These are phyloP conservation scores for Troglohyphantes excavatus DNA, from an alignment of 2,888 invertebrate species.

Conservation along the genomic window DNA sequence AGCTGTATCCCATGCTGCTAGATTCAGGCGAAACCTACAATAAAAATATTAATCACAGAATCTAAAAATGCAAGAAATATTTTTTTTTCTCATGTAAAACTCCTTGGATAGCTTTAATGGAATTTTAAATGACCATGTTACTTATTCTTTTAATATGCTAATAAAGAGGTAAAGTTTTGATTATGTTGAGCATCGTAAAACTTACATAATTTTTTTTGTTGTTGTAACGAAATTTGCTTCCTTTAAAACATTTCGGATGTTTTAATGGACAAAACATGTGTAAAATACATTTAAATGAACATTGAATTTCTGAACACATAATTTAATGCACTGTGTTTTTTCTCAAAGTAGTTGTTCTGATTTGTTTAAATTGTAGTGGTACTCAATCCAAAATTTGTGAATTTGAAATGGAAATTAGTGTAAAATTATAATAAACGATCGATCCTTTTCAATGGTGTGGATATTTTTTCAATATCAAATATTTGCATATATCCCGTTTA, in stretches of 20 bases:
- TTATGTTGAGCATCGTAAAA: background rate
- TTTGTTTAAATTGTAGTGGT: too few relatives aligned
- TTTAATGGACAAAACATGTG: background rate
- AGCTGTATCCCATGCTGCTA: background rate
- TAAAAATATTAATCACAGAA: slow-evolving; percentile 4
- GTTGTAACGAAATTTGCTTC: background rate
- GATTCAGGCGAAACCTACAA: background rate
- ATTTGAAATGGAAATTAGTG: too few relatives aligned
- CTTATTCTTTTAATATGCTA: background rate
- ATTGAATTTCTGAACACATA: background rate
- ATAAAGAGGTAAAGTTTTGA: background rate
- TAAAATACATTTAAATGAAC: background rate
- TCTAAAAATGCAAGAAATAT: slow-evolving; percentile 21
- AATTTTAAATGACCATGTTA: slow-evolving; percentile 23
- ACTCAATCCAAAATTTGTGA: too few relatives aligned
- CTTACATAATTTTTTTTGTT: background rate
- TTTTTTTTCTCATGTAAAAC: slow-evolving; percentile 19
- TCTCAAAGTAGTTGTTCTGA: too few relatives aligned
- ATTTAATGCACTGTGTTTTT: background rate
- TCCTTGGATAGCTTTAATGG: slow-evolving; percentile 28
- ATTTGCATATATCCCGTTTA: too few relatives aligned
- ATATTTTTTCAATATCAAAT: too few relatives aligned
- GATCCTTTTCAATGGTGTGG: too few relatives aligned
- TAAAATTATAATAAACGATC: too few relatives aligned
- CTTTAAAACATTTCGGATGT: background rate